phyloP scores from a whole-genome alignment of 2,888 invertebrate genomes.

The Macrophya alboannulata region DNA sequence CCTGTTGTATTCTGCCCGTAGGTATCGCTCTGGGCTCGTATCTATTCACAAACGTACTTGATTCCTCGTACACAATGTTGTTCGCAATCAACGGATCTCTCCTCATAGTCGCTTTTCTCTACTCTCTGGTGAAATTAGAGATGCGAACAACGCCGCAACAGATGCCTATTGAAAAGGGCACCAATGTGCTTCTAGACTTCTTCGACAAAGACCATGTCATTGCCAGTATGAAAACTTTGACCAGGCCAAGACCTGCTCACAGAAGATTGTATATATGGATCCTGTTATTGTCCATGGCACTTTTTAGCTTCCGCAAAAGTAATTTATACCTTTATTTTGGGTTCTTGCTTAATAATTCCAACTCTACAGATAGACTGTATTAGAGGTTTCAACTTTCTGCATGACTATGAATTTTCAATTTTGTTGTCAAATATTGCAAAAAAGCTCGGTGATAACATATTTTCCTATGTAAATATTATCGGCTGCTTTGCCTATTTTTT shows the following conservation, averaged over 20 bases:
- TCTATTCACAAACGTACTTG: slow-evolving; percentile 83
- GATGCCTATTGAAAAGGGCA: slow-evolving; percentile 81
- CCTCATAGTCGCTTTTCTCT: slow-evolving; percentile 84
- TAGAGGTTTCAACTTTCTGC: not conserved
- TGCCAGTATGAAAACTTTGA: slow-evolving; percentile 84
- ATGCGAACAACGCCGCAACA: slow-evolving; percentile 88
- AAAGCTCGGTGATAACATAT: not conserved
- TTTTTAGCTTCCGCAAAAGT: slow-evolving; percentile 91
- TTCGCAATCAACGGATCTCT: slow-evolving; percentile 87
- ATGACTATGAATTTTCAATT: not conserved
- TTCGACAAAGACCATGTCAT: slow-evolving; percentile 87
- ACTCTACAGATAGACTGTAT: not conserved
- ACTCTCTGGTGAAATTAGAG: slow-evolving; percentile 84
- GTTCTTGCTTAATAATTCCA: slow-evolving; percentile 28
- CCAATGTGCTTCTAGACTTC: slow-evolving; percentile 86
- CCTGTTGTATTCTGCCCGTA: slow-evolving; percentile 75
- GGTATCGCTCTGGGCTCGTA: slow-evolving; percentile 82
- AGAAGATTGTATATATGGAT: slow-evolving; percentile 86
- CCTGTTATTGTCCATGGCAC: slow-evolving; percentile 87
- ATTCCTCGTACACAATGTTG: slow-evolving; percentile 87
- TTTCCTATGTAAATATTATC: not conserved
- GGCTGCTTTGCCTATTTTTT: not conserved
- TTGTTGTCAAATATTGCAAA: not conserved
- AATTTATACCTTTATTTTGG: slow-evolving; percentile 50
- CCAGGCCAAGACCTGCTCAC: slow-evolving; percentile 83